These are phyloP conservation scores for Tragelaphus eurycerus DNA, from an alignment of 2,797 vertebrate species.

Conservation along the genomic window DNA sequence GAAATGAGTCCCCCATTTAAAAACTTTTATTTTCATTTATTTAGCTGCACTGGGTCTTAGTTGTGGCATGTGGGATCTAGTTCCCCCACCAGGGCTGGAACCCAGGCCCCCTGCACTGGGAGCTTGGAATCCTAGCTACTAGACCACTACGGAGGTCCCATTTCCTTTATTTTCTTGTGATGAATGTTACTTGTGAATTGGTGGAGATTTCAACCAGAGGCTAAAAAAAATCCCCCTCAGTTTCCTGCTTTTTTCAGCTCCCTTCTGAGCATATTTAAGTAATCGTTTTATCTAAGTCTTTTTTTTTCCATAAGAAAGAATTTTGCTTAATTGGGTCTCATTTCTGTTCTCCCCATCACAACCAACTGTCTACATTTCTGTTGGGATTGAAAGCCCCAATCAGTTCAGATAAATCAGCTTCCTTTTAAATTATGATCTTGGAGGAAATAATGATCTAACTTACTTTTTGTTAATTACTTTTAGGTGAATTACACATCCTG, in stretches of 20 bases:
- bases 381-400: constrained; percentile 66
- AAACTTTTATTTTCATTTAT: neutral
- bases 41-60: neutral
- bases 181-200: neutral
- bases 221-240: neutral
- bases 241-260: neutral
- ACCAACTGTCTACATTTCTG: constrained; percentile 47
- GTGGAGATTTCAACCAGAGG: neutral
- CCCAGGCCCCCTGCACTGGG: neutral
- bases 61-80: neutral
- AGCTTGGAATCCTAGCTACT: neutral
- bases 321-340: constrained; percentile 70
- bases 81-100: neutral
- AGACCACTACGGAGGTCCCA: neutral
- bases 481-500: constrained; percentile 67
- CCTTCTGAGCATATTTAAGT: neutral
- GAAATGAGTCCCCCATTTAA: neutral
- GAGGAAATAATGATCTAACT: constrained; percentile 75
- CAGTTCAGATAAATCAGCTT: constrained; percentile 72
- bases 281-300: constrained; percentile 21
- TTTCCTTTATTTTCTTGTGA: neutral
- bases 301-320: constrained; percentile 50
- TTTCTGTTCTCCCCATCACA: constrained; percentile 66
- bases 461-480: constrained; percentile 78
- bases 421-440: constrained; percentile 73